Evolutionary conservation across 1,140 invertebrate species (phyloP), one percentile per base, ranked within the genome.

Genomic region (Samia ricini): DNA sequence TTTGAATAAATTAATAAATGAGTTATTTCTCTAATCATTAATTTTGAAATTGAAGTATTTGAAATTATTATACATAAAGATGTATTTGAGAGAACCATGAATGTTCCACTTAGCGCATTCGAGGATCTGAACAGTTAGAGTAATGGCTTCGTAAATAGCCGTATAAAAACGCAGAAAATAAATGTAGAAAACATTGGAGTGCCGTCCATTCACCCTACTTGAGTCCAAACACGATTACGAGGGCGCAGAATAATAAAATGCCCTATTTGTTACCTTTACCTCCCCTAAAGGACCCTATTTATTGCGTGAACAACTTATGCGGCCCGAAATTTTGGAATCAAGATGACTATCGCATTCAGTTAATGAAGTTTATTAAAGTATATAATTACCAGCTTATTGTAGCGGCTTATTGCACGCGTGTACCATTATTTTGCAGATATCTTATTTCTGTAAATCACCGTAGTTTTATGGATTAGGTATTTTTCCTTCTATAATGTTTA

Each of bases 241-340:
- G 76, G 82, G 77, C 68, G 66, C 62, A 68, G 72, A 77, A 83
- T 82, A 82, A 85, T 85, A 80, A 83, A 76, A 81, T 75, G 72
- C 69, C 64, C 82, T 79, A 83, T 83, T 85, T 80, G 77, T 85
- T 81, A 79, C 77, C 68, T 76, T 70, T 79, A 71, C 72, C 71
- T 74, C 60, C 62, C 56, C 58, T 71, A 74, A 58, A 75, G 74
- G 63, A 49, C 29, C 33, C 69, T 63, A 77, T 79, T 81, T 77
- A 77, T 77, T 73, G 62, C 57, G 51, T 68, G 79, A 80, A 69
- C 71, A 74, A 74, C 55, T 77, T 74, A 79, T 60, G 55, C 63
- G 60, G 61, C 19, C 49, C 21, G 26, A 18, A 58, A 20, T 36
- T 22, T 24, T 51, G 58, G 22, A 12, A 51, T 55, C n/a, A 55